Percentiles rank a stretch among this genome's conserved stretches.
These are phyloP conservation scores for Campoplex nolae DNA, from an alignment of 2,888 invertebrate genomes.

Conservation along the genomic window DNA sequence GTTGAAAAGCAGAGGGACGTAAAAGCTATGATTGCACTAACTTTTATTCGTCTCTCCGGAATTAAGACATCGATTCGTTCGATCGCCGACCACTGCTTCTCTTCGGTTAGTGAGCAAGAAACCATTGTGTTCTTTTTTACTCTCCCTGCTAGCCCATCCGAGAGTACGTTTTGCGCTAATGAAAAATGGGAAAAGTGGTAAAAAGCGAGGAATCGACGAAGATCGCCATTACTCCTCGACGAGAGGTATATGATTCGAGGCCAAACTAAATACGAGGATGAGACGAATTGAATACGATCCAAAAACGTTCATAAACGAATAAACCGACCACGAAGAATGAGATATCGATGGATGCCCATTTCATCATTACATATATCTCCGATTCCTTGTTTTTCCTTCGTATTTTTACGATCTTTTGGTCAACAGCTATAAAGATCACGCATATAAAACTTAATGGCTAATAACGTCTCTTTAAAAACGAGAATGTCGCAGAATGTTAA, in stretches of 20 bases:
- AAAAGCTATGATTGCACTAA: conserved; percentile 2
- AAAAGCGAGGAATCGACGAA: conserved; percentile 63
- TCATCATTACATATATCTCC: conserved; percentile 75
- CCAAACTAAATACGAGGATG: conserved; percentile 60
- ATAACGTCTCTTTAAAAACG: not conserved
- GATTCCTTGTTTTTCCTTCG: conserved; percentile 46
- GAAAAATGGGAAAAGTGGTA: conserved; percentile 78
- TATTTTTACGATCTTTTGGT: conserved; percentile 30
- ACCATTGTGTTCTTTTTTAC: conserved; percentile 73
- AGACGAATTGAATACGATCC: conserved; percentile 79
- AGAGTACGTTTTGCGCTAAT: conserved; percentile 77
- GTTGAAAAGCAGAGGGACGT: conserved; percentile 13
- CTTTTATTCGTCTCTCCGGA: not conserved
- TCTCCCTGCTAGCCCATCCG: conserved; percentile 5
- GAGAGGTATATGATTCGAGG: conserved; percentile 62
- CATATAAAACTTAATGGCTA: not conserved
- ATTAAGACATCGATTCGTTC: conserved; percentile 72
- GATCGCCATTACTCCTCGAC: conserved; percentile 52
- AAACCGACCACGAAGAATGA: conserved; percentile 76
- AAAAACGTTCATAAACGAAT: conserved; percentile 80
- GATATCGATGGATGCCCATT: conserved; percentile 77
- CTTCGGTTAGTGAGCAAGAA: conserved; percentile 68
- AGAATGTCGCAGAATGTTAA: not conserved
- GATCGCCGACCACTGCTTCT: conserved; percentile 58
- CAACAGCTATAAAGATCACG: conserved; percentile 34